Evolutionary conservation across 1,140 invertebrate genomes (phyloP).

Genomic region (Hyles euphorbiae): DNA sequence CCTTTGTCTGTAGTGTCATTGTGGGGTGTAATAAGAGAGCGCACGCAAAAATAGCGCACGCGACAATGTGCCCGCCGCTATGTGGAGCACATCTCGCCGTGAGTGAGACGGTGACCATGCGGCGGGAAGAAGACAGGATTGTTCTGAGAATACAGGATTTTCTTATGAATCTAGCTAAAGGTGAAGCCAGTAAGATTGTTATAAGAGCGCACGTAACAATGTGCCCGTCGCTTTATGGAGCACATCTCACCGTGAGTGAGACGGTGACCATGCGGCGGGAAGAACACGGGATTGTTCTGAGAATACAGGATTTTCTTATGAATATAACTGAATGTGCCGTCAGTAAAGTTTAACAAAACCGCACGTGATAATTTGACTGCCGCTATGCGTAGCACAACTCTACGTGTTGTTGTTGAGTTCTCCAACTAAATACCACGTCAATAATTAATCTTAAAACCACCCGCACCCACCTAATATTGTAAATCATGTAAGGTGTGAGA

Average conservation of each 20-base stretch:
- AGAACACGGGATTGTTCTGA: no score
- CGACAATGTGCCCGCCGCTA: slow-evolving; percentile 15
- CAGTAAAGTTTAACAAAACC: slow-evolving; percentile 11
- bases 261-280: background rate
- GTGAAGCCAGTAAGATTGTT: no score
- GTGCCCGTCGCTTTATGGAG: slow-evolving; percentile 18
- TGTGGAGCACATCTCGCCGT: slow-evolving; percentile 26
- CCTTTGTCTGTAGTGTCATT: slow-evolving; percentile 5
- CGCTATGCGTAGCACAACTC: slow-evolving; percentile 25
- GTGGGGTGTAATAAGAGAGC: slow-evolving; percentile 11
- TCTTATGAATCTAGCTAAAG: no score
- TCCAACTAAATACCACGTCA: no score
- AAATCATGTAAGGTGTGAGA: no score
- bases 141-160: no score
- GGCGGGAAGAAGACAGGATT: no score
- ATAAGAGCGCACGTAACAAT: slow-evolving; percentile 21
- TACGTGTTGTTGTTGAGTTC: background rate
- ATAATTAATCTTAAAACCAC: no score
- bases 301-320: no score
- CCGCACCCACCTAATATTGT: no score
- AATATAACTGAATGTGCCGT: no score
- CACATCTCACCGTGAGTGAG: slow-evolving; percentile 23
- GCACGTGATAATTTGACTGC: slow-evolving; percentile 13
- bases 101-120: slow-evolving; percentile 10
- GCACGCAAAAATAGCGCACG: slow-evolving; percentile 26